A percentile compares a stretch with the other conserved stretches of the same genome.
Evolutionary conservation across 2,797 vertebrate species (phyloP).

Genomic region (Florisuga fusca): DNA sequence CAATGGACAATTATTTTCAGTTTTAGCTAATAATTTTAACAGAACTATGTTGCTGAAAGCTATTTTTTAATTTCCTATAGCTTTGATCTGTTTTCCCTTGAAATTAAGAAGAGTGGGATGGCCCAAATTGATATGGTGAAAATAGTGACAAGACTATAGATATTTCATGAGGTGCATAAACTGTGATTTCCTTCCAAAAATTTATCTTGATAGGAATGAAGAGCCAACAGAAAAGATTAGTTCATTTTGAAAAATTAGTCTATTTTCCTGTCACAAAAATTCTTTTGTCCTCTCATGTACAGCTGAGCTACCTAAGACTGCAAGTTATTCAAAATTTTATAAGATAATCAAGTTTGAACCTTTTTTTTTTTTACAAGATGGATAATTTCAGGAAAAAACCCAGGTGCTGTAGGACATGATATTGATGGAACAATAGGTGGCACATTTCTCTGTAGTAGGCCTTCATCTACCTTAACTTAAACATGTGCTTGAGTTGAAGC

Average conservation of each 20-base stretch:
- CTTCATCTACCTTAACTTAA: background rate
- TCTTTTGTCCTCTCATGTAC: background rate
- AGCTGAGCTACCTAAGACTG: background rate
- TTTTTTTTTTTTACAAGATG: conserved; percentile 36
- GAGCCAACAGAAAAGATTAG: background rate
- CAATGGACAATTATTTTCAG: background rate
- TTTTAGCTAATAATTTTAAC: background rate
- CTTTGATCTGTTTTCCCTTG: background rate
- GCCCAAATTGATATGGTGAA: background rate
- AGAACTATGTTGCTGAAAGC: background rate
- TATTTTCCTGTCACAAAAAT: background rate
- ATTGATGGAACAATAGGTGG: background rate
- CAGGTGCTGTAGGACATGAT: background rate
- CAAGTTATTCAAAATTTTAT: conserved; percentile 6
- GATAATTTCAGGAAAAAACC: conserved; percentile 35
- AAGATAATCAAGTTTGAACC: background rate
- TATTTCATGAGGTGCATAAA: conserved; percentile 15
- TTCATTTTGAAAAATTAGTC: conserved; percentile 5
- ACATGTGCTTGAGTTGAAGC: background rate
- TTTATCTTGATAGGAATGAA: background rate
- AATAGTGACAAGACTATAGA: conserved; percentile 16
- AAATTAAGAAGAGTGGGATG: background rate
- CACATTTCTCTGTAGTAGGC: background rate
- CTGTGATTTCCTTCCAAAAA: background rate
- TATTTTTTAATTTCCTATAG: background rate